Conservation (phyloP, 2,797 vertebrate genomes). For the Mareca penelope region DNA sequence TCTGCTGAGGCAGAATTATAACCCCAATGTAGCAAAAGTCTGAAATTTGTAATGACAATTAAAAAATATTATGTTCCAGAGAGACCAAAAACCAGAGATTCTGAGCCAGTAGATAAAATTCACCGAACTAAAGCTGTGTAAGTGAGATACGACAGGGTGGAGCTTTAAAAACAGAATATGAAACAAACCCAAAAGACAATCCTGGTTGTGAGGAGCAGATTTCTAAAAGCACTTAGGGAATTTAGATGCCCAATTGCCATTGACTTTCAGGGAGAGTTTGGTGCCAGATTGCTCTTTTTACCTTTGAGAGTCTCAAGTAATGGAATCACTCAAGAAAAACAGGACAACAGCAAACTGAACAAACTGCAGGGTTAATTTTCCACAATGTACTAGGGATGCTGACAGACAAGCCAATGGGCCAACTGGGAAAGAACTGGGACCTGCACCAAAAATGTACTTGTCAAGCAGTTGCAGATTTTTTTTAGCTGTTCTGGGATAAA, state of each 20-base stretch:
- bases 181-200: conserved; percentile 22
- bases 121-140: background rate
- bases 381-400: conserved; percentile 35
- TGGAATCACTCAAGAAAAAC: background rate
- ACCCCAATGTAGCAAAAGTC: conserved; percentile 30
- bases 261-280: background rate
- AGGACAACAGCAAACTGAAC: conserved; percentile 47
- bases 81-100: conserved; percentile 4
- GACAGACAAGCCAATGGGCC: conserved; percentile 70
- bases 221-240: background rate
- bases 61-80: background rate
- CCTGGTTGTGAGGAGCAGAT: background rate
- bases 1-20: conserved; percentile 56
- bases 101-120: conserved; percentile 18
- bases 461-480: conserved; percentile 71
- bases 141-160: background rate
- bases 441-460: conserved; percentile 72
- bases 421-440: conserved; percentile 71
- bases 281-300: background rate
- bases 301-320: background rate
- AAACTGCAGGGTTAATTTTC: conserved; percentile 31
- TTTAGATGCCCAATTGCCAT: background rate
- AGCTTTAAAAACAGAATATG: background rate
- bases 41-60: conserved; percentile 63
- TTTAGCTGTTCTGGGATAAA: conserved; percentile 71